A percentile compares a stretch with the other conserved stretches of the same genome.
Evolutionary conservation across 2,113 vertebrate species (phyloP).

Genomic region (Syngnathus scovelli): DNA sequence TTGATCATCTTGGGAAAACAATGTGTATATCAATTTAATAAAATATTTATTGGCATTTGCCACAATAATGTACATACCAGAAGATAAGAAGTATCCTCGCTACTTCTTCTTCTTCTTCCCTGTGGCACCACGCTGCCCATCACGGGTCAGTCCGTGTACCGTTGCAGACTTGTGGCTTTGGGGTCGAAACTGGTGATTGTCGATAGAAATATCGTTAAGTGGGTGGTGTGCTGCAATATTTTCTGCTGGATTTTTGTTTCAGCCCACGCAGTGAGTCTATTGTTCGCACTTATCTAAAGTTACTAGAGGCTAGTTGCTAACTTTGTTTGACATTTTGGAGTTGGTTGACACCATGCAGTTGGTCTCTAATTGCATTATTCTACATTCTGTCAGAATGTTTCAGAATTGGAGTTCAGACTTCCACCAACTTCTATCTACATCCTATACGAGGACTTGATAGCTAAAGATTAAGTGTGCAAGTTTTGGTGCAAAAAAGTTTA

Average conservation of each 20-base stretch:
- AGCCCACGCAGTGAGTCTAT: background rate
- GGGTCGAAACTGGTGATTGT: background rate
- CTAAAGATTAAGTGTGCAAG: background rate
- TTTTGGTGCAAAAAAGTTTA: no score
- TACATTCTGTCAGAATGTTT: background rate
- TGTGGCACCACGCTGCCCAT: background rate
- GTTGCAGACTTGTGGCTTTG: background rate
- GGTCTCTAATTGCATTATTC: background rate
- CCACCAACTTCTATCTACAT: background rate
- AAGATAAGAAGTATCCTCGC: background rate
- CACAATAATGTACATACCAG: background rate
- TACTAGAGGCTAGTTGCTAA: conserved; percentile 9
- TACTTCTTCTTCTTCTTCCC: background rate
- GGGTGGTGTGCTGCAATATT: background rate
- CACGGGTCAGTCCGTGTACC: background rate
- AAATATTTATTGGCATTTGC: background rate
- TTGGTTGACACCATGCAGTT: background rate
- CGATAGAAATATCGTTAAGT: conserved; percentile 1
- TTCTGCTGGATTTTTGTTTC: background rate
- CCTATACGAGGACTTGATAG: background rate
- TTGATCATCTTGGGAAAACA: background rate
- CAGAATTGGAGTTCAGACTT: conserved; percentile 1
- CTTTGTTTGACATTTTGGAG: conserved; percentile 12
- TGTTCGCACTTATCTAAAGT: background rate
- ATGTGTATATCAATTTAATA: no score